Base-by-base conservation (phyloP, 2,113 vertebrate genomes). In the Tylochromis polylepis region DNA sequence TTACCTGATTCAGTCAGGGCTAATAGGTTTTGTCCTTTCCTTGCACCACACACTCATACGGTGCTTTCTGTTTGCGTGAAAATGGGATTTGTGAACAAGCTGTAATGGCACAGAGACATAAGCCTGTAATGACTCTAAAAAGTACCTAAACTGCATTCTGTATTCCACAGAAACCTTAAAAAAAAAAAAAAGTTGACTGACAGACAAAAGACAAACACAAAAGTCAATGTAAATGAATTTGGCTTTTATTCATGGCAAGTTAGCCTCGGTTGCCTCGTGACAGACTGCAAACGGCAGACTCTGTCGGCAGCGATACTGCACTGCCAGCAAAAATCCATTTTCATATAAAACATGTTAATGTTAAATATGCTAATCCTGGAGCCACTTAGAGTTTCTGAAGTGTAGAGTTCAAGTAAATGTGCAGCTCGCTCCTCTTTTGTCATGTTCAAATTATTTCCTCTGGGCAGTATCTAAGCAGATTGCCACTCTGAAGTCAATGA, bases 401-500 rank as follows among this genome's bases (percentile, higher is more conserved):
- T 84, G 81, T 56, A 46, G 56, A 87, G 77, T 89, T 87, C 55
- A 82, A 38, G 78, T 58, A 80, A 90, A 85, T 79, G 58, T 84
- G 83, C 70, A n/a, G 11, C 81, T 80, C 79, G 79, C 43, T 92
- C 89, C 15, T 84, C 87, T 81, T 89, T 87, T 82, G 85, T 85
- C 36, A 2, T 11, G 31, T 85, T 93, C 81, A 92, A 83, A 88
- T 77, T 43, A 92, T 88, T 90, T 90, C 91, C 91, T 88, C 86
- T 65, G 84, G 84, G 89, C 83, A 80, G 65, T 67, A 16, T 89
- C 90, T 65, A 29, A 91, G 93, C 87, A 91, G 70, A 87, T 56
- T 88, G 88, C 83, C 84, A 72, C 77, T 93, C 65, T 62, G 56
- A 79, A 94, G 85, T 84, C 91, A 90, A 59, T 92, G 91, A 84